Base-by-base conservation (phyloP, 2,113 vertebrate species). In the Rhea americana region DNA sequence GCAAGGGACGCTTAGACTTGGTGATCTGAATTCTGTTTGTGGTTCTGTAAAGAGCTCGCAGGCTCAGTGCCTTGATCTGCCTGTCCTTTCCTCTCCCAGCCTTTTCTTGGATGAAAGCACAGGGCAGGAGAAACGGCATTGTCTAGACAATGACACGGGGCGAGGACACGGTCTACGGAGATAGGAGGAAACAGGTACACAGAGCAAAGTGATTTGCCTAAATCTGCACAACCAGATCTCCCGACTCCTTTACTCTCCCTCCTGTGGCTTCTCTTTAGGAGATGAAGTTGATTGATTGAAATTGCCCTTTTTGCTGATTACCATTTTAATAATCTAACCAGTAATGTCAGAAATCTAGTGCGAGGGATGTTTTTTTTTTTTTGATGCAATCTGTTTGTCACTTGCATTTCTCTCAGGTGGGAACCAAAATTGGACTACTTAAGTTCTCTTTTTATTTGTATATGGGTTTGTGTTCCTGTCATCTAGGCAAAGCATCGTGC, bases 291-390 rank as follows among this genome's bases (percentile, higher is more conserved):
- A 95, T 90, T 96, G 94, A 95, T 91, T 94, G 93, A 94, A 96
- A 96, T 93, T 96, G 95, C 92, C 92, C 91, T 95, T 96, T 95
- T 95, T 95, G 73, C 95, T 95, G 96, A 96, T 96, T 96, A 93
- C 92, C 92, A 87, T 95, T 95, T 94, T 96, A 96, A 96, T 96
- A 94, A 94, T 96, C 92, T 95, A 93, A 89, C 92, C 81, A 96
- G 91, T 86, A 94, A 89, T 79, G 83, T 89, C 81, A 96, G 91
- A 95, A 93, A 96, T 95, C 74, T 86, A 93, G 89, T 77, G 14
- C 32, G 70, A 93, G 50, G 39, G 19, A 26, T 85, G 32, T 13
- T 13, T 13, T 15, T 59, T 65, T 92, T 85, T 35, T 35, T 92
- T 85, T 84, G 26, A 65, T 92, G 71, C 75, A 93, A 22, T 95